Conservation (phyloP, 2,888 invertebrate genomes). For the Pecten maximus region DNA sequence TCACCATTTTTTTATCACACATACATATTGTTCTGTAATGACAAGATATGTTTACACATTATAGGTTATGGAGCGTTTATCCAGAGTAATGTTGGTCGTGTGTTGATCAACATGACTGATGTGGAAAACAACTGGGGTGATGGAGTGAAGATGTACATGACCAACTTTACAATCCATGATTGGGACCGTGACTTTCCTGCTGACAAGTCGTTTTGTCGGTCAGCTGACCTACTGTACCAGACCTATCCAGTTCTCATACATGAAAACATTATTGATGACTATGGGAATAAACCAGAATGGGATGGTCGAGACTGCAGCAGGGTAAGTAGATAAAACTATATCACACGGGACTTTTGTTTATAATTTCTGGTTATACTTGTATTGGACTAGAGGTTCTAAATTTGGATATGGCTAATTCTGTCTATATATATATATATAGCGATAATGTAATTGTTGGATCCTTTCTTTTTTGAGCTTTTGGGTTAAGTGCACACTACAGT, state of each 20-base stretch:
- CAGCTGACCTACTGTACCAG: constrained; percentile 55
- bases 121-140: constrained; percentile 81
- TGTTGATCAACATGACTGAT: constrained; percentile 76
- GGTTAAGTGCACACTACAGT: too few relatives aligned
- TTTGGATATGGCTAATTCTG: too few relatives aligned
- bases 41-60: too few relatives aligned
- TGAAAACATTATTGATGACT: constrained; percentile 65
- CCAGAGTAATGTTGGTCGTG: constrained; percentile 78
- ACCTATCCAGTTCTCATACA: constrained; percentile 68
- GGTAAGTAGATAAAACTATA: constrained; percentile 38
- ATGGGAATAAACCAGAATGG: constrained; percentile 62
- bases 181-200: constrained; percentile 72
- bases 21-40: too few relatives aligned
- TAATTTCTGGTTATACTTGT: too few relatives aligned
- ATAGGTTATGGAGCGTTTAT: constrained; percentile 81
- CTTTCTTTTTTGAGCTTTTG: too few relatives aligned
- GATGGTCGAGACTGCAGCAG: constrained; percentile 47
- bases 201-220: constrained; percentile 72
- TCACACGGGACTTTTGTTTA: too few relatives aligned
- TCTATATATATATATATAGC: too few relatives aligned
- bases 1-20: too few relatives aligned
- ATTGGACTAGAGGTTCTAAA: too few relatives aligned
- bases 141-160: constrained; percentile 79
- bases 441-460: too few relatives aligned
- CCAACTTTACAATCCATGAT: constrained; percentile 73